Evolutionary conservation across 2,888 invertebrate genomes (phyloP), one percentile per base, ranked within the genome.

Genomic region (Amiota mariae): DNA sequence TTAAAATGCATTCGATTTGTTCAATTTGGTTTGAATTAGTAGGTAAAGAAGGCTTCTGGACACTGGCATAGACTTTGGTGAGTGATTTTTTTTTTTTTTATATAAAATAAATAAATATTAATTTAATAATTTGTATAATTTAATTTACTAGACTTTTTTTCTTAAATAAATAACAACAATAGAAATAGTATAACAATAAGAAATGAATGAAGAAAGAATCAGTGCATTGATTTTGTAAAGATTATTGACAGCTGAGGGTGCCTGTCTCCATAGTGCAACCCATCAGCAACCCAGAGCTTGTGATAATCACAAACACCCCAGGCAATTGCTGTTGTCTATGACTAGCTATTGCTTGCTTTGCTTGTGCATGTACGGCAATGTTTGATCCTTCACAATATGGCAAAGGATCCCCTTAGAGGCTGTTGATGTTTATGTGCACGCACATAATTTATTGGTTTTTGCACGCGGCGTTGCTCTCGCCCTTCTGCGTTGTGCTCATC

Each of bases 301-400:
- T 57, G 20, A 70, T 70, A 57, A 57, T 70, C 56, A 57, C 67
- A 63, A 10, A 68, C 66, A 68, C 24, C 68, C 68, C 56, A 56
- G 59, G 20, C 59, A 59, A 59, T 8, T 24, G 73, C 59, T 79
- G 81, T 84, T 79, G 81, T 84, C 85, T 85, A 83, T 84, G 86
- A 85, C 85, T n/a, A n/a, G n/a, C n/a, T 85, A 81, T 82, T 84
- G 87, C 82, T 84, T 81, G 24, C 24, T 24, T 84, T 81, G 24
- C 24, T 24, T 24, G 24, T 24, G 24, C 24, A 24, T n/a, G n/a
- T 64, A 20, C 57, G 57, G 18, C 54, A 48, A 12, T 49, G 70
- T 51, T 72, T 54, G 61, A 56, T 71, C 20, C 10, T 74, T 49
- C 24, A 18, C 63, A 15, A 64, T 36, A 6, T 36, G 36, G 36